phyloP scores from a whole-genome alignment of 2,113 vertebrate genomes.

The Smithornis capensis region DNA sequence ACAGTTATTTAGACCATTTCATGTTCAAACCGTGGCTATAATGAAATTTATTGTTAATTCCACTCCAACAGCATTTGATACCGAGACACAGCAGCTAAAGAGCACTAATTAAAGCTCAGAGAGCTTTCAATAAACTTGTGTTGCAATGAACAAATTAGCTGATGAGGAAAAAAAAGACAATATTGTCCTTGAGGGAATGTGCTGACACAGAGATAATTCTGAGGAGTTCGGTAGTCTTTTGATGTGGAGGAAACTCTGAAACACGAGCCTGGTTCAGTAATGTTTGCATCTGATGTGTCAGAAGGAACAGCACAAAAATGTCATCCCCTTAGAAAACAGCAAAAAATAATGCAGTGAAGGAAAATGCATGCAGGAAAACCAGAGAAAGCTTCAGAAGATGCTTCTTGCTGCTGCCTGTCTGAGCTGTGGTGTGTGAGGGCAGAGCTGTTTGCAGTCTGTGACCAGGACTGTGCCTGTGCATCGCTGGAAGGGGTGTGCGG shows the following conservation, averaged over 20 bases:
- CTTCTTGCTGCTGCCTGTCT: neutral
- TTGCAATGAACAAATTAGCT: slow-evolving; percentile 54
- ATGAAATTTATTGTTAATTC: neutral
- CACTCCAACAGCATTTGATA: neutral
- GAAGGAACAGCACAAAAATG: slow-evolving; percentile 23
- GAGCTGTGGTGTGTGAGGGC: rapidly evolving
- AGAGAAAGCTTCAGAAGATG: neutral
- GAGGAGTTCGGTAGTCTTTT: slow-evolving; percentile 5
- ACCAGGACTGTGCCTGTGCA: rapidly evolving
- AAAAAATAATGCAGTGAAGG: neutral
- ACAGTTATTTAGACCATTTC: neutral
- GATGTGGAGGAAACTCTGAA: slow-evolving; percentile 14
- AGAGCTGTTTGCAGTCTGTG: rapidly evolving
- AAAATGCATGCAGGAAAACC: neutral
- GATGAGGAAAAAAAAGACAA: slow-evolving; percentile 4
- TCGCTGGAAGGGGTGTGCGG: neutral
- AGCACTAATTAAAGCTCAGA: slow-evolving; percentile 43
- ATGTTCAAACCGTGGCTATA: neutral
- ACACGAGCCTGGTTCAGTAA: neutral
- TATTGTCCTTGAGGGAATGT: neutral
- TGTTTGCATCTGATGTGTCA: neutral
- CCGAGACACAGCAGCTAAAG: slow-evolving; percentile 15
- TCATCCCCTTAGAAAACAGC: neutral
- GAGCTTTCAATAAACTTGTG: slow-evolving; percentile 42
- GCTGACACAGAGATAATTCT: slow-evolving; percentile 31